Conservation (phyloP, 2,797 vertebrate genomes). For the Crax fasciolata region DNA sequence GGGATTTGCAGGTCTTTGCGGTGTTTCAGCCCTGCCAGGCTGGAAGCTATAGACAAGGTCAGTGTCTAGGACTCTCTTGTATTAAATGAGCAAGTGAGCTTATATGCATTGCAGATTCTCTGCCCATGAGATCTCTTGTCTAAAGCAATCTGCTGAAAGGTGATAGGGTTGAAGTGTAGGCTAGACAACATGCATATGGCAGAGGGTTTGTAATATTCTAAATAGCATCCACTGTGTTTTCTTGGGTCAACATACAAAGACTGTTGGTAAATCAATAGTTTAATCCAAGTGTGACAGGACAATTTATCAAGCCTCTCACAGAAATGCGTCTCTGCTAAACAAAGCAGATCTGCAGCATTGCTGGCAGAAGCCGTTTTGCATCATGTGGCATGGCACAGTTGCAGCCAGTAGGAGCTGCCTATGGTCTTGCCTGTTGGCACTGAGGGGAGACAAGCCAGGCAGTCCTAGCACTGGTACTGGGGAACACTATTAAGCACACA, state of each 20-base stretch:
- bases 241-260: conserved; percentile 77
- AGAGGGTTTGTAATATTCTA: conserved; percentile 84
- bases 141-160: conserved; percentile 88
- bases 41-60: conserved; percentile 87
- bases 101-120: conserved; percentile 89
- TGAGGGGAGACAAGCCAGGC: conserved; percentile 59
- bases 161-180: conserved; percentile 85
- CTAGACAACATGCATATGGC: conserved; percentile 87
- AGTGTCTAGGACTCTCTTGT: conserved; percentile 86
- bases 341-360: conserved; percentile 58
- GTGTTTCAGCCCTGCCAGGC: conserved; percentile 84
- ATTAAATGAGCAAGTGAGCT: conserved; percentile 87
- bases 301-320: conserved; percentile 79
- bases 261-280: conserved; percentile 85
- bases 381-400: neutral
- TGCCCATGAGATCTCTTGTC: conserved; percentile 88
- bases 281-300: conserved; percentile 79
- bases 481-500: conserved; percentile 70
- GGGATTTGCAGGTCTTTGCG: conserved; percentile 84
- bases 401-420: conserved; percentile 46
- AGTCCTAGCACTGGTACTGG: conserved; percentile 34
- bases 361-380: conserved; percentile 71
- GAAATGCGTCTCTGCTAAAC: conserved; percentile 59
- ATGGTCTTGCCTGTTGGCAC: neutral
- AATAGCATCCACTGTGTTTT: conserved; percentile 81